phyloP scores from a whole-genome alignment of 2,888 invertebrate species.

The Spodoptera littoralis region DNA sequence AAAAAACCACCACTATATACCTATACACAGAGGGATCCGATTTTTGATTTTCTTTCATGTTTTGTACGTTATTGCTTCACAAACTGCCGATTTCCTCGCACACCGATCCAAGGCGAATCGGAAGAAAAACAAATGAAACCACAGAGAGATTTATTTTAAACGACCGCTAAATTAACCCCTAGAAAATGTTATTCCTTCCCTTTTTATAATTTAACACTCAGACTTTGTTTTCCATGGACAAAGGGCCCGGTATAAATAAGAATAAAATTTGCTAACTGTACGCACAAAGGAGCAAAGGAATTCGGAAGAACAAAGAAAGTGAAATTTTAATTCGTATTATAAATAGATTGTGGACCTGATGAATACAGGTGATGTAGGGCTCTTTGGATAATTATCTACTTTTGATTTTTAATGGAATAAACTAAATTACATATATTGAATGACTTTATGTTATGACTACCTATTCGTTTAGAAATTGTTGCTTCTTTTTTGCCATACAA shows the following conservation, averaged over 20 bases:
- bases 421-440: too few species aligned
- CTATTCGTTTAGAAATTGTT: too few species aligned
- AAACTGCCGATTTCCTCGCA: conserved; percentile 23
- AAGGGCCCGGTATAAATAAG: conserved; percentile 48
- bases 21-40: conserved; percentile 6
- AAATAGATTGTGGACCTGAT: not conserved
- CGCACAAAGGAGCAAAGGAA: conserved; percentile 14
- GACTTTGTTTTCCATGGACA: conserved; percentile 63
- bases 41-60: conserved; percentile 46
- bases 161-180: conserved; percentile 71
- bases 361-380: not conserved
- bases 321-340: conserved; percentile 5
- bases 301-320: conserved; percentile 22
- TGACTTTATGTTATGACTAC: too few species aligned
- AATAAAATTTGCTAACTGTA: conserved; percentile 35
- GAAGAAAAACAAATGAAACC: conserved; percentile 68
- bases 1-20: not conserved
- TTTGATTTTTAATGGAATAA: too few species aligned
- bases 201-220: conserved; percentile 73
- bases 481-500: too few species aligned
- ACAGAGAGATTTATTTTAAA: conserved; percentile 72
- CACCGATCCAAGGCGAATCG: conserved; percentile 17
- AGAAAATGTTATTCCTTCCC: conserved; percentile 67
- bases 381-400: too few species aligned
- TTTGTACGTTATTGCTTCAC: conserved; percentile 32